phyloP scores from a whole-genome alignment of 2,888 invertebrate species.

The Acrobasis consociella region DNA sequence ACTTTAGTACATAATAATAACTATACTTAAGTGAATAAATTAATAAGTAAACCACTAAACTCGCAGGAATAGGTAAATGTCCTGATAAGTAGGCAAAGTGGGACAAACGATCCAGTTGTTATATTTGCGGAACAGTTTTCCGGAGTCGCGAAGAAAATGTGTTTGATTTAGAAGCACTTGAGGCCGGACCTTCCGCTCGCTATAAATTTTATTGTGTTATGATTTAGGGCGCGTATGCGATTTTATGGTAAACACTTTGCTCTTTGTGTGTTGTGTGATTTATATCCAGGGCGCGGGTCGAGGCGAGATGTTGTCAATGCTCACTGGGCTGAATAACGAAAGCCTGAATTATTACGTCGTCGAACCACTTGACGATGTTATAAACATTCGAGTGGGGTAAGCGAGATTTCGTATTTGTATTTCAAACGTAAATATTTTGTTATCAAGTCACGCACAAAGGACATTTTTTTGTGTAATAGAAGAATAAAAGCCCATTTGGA shows the following conservation, averaged over 20 bases:
- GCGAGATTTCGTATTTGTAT: background rate
- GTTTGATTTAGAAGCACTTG: conserved; percentile 81
- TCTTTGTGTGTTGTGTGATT: conserved; percentile 74
- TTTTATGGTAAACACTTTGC: conserved; percentile 81
- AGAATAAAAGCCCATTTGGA: no score
- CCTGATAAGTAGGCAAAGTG: conserved; percentile 38
- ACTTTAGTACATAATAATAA: no score
- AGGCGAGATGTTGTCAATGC: conserved; percentile 46
- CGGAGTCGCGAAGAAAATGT: conserved; percentile 77
- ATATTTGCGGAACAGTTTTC: conserved; percentile 75
- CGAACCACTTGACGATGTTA: conserved; percentile 19
- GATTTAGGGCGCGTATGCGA: conserved; percentile 78
- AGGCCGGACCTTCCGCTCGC: conserved; percentile 79
- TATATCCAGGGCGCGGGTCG: conserved; percentile 51
- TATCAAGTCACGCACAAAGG: background rate
- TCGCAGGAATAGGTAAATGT: no score
- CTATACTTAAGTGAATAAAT: no score
- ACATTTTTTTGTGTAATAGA: background rate
- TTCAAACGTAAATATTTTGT: background rate
- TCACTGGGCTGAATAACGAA: conserved; percentile 39
- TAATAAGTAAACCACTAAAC: no score
- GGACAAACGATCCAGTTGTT: conserved; percentile 18
- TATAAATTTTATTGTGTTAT: conserved; percentile 82
- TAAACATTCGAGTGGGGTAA: conserved; percentile 5
- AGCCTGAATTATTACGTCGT: conserved; percentile 10